Base-by-base conservation (phyloP, 2,888 invertebrate genomes). In the Athripsodes cinereus region DNA sequence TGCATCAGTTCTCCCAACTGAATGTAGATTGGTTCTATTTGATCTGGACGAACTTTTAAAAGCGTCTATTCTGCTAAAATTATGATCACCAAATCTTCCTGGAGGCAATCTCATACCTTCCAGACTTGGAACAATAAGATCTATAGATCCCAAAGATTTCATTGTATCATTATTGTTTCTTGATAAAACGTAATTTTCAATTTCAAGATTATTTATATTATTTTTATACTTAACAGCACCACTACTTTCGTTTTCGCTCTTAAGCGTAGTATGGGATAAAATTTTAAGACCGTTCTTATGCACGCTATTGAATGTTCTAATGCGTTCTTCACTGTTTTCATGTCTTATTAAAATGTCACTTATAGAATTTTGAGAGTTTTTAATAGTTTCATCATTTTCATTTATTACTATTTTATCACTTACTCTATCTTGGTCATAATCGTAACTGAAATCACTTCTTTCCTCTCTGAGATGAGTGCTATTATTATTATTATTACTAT, bases 1-100 rank as follows among this genome's bases (percentile, higher is more conserved):
- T 0, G 86, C 82, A 67, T 86, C 86, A 1, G 81, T 82, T 64
- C 82, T 79, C 52, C 80, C 81, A 20, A 72, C 72, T 62, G 75
- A 76, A 63, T 61, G 61, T 20, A 51, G 31, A 20, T 52, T 57
- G 22, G 48, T 53, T 34, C 52, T 54, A 21, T 55, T 55, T 19
- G 22, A 19, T 52, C 46, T 49, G 8, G 19, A 34, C 6, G 52
- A 52, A 22, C 22, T 31, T 13, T 22, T 55, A 11, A 54, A 54
- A 11, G 21, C 40, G 6, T 40, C 26, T 11, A 31, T 13, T 44
- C 51, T 56, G 16, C 52, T 48, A 11, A 19, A 34, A 21, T 51
- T 54, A 6, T 40, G 48, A 18, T 61, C 58, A 8, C 52, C 19
- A 35, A 22, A n/a, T 47, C 47, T 54, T n/a, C 18, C 22, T 8